Base-by-base conservation (phyloP, 2,113 vertebrate genomes). In the Illadopsis cleaveri region DNA sequence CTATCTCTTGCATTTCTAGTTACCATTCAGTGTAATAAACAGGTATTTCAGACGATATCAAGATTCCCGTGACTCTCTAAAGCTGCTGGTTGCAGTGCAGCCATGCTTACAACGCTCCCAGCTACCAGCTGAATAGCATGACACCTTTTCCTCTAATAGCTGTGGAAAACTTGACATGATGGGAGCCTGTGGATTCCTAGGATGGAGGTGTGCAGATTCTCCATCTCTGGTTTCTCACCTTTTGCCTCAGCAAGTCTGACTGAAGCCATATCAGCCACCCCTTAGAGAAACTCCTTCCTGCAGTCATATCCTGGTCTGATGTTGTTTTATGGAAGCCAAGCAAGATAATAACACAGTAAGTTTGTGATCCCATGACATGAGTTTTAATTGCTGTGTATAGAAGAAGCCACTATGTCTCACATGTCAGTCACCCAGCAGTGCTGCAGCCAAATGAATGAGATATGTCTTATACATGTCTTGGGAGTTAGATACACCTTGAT, bases 111-210 rank as follows among this genome's bases (percentile, higher is more conserved):
- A 24, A 8, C 1, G 6, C 12, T 28, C 31, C 16, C 42, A 84
- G 57, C 78, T 5, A 45, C 5, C 27, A 72, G 12, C 10, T 71
- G 28, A 76, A 50, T 3, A 72, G 8, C 3, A 0, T 11, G 27
- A 19, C 35, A 50, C 1, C 7, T 75, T 62, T 88, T 56, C 58
- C n/a, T 42, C 4, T 2, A 53, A 5, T 1, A 12, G 1, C 24
- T 78, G 4, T 2, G 1, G 35, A 10, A 12, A 33, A 8, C 42
- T 31, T 45, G 35, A 73, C 0, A 0, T 11, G 4, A 40, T 28
- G 28, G 10, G 16, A 89, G 14, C 11, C 53, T 68, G 14, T 47
- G 35, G 5, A 5, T 30, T 77, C 31, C 45, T 1, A 48, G 38
- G 23, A 42, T 0, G 61, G 42, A 89, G 27, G 3, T 19, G 6